Evolutionary conservation across 2,888 invertebrate species (phyloP).

Genomic region (Kryphioiulus occultus): DNA sequence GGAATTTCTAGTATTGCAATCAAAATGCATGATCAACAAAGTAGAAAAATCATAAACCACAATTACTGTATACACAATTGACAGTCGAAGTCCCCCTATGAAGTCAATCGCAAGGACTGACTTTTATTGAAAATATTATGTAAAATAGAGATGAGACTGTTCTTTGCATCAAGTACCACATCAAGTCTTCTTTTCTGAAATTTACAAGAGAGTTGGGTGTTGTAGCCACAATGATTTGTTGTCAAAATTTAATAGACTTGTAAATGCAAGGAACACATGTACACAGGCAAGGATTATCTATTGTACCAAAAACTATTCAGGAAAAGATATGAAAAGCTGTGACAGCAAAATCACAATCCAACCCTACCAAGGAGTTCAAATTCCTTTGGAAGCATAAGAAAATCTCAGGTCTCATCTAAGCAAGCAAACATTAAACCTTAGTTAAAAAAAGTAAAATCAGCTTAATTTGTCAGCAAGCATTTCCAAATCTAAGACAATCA

Average conservation of each 20-base stretch:
- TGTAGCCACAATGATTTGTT: neutral
- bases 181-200: slow-evolving; percentile 23
- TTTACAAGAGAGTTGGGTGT: neutral
- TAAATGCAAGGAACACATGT: neutral
- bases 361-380: neutral
- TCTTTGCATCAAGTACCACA: neutral
- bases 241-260: too few species aligned
- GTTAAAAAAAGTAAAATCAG: neutral
- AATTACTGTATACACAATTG: neutral
- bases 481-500: neutral
- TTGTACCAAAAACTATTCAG: neutral
- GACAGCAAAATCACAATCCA: neutral
- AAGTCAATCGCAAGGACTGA: neutral
- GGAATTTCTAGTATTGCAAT: neutral
- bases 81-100: neutral
- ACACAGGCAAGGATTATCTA: neutral
- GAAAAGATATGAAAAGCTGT: neutral
- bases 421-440: neutral
- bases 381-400: neutral
- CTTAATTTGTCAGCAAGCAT: neutral
- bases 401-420: neutral
- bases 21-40: neutral
- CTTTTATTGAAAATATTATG: neutral
- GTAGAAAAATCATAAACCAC: too few species aligned
- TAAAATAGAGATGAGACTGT: neutral